Evolutionary conservation across 1,140 invertebrate species (phyloP).

Genomic region (Drosophila kikkawai): DNA sequence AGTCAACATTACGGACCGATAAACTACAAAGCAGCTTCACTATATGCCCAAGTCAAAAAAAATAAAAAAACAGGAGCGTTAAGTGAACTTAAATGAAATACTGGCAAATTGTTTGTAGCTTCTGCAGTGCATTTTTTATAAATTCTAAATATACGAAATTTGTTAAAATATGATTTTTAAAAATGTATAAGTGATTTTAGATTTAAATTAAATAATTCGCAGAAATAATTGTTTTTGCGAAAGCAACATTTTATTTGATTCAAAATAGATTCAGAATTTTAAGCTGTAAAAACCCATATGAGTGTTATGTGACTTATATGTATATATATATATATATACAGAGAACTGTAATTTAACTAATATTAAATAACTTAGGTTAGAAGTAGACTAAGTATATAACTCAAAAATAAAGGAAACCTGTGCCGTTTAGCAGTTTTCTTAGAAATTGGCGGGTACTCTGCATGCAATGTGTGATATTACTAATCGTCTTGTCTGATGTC

Average conservation of each 20-base stretch:
- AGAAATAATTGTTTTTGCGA: too few relatives aligned
- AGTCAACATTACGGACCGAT: constrained; percentile 92
- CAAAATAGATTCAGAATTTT: too few relatives aligned
- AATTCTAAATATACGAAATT: not conserved
- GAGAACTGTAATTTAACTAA: not conserved
- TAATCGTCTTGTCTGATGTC: too few relatives aligned
- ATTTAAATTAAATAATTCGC: not conserved
- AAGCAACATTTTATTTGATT: too few relatives aligned
- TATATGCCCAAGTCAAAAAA: constrained; percentile 89
- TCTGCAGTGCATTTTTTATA: constrained; percentile 60
- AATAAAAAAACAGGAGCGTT: constrained; percentile 86
- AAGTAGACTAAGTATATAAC: not conserved
- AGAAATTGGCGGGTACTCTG: too few relatives aligned
- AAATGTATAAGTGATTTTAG: too few relatives aligned
- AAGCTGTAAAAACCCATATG: too few relatives aligned
- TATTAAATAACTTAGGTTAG: not conserved
- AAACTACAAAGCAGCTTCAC: constrained; percentile 94
- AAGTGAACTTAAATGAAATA: constrained; percentile 65
- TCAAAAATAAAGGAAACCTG: not conserved
- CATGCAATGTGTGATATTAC: too few relatives aligned
- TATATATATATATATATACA: not conserved
- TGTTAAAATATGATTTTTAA: not conserved
- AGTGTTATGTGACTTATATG: too few relatives aligned
- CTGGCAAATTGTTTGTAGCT: constrained; percentile 2
- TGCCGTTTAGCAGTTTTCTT: too few relatives aligned